Evolutionary conservation across 2,113 vertebrate species (phyloP).

Genomic region (Tor tambroides): DNA sequence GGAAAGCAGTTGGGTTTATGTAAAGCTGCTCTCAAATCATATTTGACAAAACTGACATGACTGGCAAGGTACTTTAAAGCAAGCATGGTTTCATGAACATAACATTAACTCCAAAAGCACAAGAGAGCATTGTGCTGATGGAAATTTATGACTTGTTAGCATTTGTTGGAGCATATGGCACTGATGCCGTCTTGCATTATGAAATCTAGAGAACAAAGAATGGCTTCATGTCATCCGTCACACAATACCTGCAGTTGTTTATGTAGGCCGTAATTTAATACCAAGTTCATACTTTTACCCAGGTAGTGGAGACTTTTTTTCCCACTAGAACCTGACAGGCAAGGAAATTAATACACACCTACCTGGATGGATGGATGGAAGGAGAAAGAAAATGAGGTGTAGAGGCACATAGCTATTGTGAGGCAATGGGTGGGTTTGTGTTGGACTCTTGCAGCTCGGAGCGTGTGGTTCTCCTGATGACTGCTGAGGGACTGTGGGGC

Average conservation of each 20-base stretch:
- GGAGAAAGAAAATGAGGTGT: conserved; percentile 1
- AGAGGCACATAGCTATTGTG: background rate
- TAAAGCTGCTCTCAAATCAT: conserved; percentile 37
- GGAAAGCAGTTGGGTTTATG: conserved; percentile 18
- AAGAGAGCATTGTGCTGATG: conserved; percentile 54
- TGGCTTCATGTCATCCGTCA: conserved; percentile 49
- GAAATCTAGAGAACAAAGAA: conserved; percentile 59
- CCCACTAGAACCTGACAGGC: conserved; percentile 38
- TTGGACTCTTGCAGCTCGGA: background rate
- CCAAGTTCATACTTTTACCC: conserved; percentile 32
- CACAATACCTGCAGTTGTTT: conserved; percentile 55
- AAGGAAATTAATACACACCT: conserved; percentile 46
- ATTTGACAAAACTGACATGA: conserved; percentile 50
- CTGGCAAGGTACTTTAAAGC: conserved; percentile 36
- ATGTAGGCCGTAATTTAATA: conserved; percentile 57
- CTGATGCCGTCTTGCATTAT: conserved; percentile 44
- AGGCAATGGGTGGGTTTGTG: background rate
- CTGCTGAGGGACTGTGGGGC: conserved; percentile 29
- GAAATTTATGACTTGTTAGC: conserved; percentile 55
- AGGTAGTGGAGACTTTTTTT: conserved; percentile 29
- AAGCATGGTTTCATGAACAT: conserved; percentile 51
- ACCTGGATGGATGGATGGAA: background rate
- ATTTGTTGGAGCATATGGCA: conserved; percentile 49
- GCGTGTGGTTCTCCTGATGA: conserved; percentile 5
- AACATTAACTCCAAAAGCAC: conserved; percentile 48